phyloP scores from a whole-genome alignment of 2,888 invertebrate species.

The Volucella inanis region DNA sequence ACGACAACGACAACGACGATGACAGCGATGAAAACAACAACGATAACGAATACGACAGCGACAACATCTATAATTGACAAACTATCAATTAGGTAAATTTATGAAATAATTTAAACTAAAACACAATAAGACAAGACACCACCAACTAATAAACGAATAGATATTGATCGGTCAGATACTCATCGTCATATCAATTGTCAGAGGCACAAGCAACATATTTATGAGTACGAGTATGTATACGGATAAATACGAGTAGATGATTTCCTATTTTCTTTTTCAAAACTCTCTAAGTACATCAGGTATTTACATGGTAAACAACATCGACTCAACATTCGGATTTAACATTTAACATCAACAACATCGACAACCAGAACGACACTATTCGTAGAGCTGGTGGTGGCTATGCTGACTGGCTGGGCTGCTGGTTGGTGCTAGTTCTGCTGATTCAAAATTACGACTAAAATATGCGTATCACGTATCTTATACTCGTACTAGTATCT shows the following conservation, averaged over 20 bases:
- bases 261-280: slow-evolving; percentile 30
- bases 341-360: neutral
- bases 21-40: no score
- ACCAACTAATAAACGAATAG: slow-evolving; percentile 7
- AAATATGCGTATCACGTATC: slow-evolving; percentile 70
- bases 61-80: slow-evolving; percentile 36
- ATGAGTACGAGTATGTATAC: no score
- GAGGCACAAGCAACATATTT: no score
- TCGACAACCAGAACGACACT: no score
- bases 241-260: slow-evolving; percentile 11
- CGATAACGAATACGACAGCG: no score
- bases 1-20: slow-evolving; percentile 2
- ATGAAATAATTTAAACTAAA: slow-evolving; percentile 34
- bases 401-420: no score
- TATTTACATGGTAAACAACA: slow-evolving; percentile 66
- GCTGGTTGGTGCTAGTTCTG: no score
- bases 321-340: slow-evolving; percentile 42
- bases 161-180: slow-evolving; percentile 23
- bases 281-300: slow-evolving; percentile 45
- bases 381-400: no score
- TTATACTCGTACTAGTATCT: slow-evolving; percentile 55
- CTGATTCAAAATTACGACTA: neutral
- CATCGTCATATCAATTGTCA: no score
- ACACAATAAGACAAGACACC: neutral
- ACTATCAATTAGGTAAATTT: slow-evolving; percentile 48